Percentiles rank a stretch among this genome's conserved stretches.
Conservation (phyloP, 2,113 vertebrate species). For the Lutjanus erythropterus region DNA sequence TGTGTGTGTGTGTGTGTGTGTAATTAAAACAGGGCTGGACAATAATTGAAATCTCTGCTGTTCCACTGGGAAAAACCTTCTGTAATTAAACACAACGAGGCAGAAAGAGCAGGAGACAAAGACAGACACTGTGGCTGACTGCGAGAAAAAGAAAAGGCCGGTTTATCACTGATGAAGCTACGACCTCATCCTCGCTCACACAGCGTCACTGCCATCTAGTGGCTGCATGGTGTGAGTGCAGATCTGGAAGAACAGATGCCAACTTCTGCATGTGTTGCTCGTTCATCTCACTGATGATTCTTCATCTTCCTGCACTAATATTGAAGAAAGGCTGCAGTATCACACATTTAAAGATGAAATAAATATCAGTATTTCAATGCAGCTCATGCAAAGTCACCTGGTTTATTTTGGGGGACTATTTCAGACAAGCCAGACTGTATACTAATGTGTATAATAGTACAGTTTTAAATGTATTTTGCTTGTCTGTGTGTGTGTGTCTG, state of each 20-base stretch:
- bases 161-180: background rate
- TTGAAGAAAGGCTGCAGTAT: background rate
- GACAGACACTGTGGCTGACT: background rate
- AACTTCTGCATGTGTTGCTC: background rate
- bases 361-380: background rate
- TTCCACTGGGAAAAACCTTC: conserved; percentile 1
- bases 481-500: background rate
- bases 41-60: conserved; percentile 29
- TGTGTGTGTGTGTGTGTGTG: background rate
- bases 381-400: background rate
- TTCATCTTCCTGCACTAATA: background rate
- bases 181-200: too few relatives aligned
- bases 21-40: conserved; percentile 13
- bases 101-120: background rate
- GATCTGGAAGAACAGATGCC: background rate
- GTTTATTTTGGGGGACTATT: background rate
- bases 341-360: background rate
- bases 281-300: background rate
- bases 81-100: conserved; percentile 13
- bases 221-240: conserved; percentile 17
- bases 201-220: conserved; percentile 43
- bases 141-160: background rate
- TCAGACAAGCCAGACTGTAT: background rate
- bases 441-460: background rate
- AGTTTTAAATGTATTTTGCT: too few relatives aligned